Evolutionary conservation across 2,797 vertebrate genomes (phyloP).

Genomic region (Anisognathus igniventris): DNA sequence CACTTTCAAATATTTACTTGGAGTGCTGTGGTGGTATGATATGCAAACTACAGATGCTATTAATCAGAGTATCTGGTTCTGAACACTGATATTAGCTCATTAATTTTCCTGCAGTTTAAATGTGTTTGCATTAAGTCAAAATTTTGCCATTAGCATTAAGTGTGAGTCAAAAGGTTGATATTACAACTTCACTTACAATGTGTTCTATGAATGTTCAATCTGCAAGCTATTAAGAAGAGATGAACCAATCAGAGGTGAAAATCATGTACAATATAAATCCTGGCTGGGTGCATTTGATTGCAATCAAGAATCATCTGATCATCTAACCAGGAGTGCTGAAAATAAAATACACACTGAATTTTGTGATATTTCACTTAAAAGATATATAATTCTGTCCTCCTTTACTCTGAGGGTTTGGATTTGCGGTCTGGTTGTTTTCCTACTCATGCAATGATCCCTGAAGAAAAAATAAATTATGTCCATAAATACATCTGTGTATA

Average conservation of each 20-base stretch:
- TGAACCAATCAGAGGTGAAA: slow-evolving; percentile 34
- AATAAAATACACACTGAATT: not conserved
- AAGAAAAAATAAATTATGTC: not conserved
- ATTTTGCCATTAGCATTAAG: not conserved
- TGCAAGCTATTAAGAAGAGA: slow-evolving; percentile 13
- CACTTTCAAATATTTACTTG: slow-evolving; percentile 6
- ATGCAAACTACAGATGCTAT: not conserved
- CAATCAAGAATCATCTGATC: slow-evolving; percentile 46
- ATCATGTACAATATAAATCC: not conserved
- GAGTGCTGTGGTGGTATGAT: not conserved
- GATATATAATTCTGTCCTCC: not conserved
- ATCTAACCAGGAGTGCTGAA: not conserved
- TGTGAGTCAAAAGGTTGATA: not conserved
- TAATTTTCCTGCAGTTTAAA: not conserved
- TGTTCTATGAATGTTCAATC: slow-evolving; percentile 10
- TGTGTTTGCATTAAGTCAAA: not conserved
- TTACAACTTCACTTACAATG: not conserved
- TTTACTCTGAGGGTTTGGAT: not conserved
- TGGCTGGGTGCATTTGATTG: slow-evolving; percentile 41
- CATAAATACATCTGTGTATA: not conserved
- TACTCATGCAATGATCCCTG: not conserved
- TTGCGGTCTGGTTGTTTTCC: not conserved
- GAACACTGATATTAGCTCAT: not conserved
- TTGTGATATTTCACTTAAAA: not conserved
- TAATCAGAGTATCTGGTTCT: not conserved